Evolutionary conservation across 2,888 invertebrate species (phyloP).

Genomic region (Eilema sororculum): DNA sequence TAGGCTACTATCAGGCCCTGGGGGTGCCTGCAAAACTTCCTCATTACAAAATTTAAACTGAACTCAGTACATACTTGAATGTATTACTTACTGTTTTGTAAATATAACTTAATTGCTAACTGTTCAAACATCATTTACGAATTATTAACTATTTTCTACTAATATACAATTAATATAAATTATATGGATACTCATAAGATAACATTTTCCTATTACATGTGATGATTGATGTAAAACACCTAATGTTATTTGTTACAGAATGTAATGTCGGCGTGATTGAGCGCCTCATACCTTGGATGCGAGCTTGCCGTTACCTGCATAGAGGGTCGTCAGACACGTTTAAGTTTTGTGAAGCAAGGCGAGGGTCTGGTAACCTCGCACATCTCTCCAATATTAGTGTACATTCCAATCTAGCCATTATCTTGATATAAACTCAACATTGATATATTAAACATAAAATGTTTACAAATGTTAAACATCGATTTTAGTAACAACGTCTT

Average conservation of each 20-base stretch:
- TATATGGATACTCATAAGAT: too few relatives aligned
- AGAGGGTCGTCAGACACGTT: slow-evolving; percentile 17
- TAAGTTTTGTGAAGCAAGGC: slow-evolving; percentile 21
- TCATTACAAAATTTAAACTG: neutral
- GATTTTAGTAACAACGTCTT: slow-evolving; percentile 10
- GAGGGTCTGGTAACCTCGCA: slow-evolving; percentile 25
- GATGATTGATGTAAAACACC: neutral
- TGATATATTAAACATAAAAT: slow-evolving; percentile 38
- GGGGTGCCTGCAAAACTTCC: neutral
- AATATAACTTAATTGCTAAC: neutral
- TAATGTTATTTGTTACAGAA: slow-evolving; percentile 49
- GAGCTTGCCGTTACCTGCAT: slow-evolving; percentile 53
- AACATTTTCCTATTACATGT: too few relatives aligned
- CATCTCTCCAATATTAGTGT: slow-evolving; percentile 55
- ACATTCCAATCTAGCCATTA: slow-evolving; percentile 58
- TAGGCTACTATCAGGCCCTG: too few relatives aligned
- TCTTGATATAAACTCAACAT: slow-evolving; percentile 26
- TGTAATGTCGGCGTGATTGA: slow-evolving; percentile 25
- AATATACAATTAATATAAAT: too few relatives aligned
- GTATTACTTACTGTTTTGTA: neutral
- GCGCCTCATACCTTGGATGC: slow-evolving; percentile 34
- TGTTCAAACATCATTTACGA: too few relatives aligned
- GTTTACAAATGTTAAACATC: slow-evolving; percentile 30
- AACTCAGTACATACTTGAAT: neutral
- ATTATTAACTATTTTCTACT: neutral